Percentiles rank a stretch among this genome's conserved stretches.
These are phyloP conservation scores for Cryptotis parvus DNA, from an alignment of 2,113 vertebrate genomes.

Conservation along the genomic window DNA sequence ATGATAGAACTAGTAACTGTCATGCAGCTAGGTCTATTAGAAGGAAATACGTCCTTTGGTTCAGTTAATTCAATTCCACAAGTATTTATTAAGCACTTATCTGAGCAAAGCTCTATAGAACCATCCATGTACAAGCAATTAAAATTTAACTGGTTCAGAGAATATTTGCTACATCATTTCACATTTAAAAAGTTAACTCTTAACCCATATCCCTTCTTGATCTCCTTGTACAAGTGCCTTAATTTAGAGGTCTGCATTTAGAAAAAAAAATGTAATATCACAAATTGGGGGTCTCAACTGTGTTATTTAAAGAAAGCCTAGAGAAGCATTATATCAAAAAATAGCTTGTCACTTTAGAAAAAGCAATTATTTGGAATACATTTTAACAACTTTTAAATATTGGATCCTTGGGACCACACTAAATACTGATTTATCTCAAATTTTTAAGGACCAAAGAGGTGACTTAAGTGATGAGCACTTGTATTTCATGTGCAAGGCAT, in stretches of 20 bases:
- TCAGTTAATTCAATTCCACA: conserved; percentile 79
- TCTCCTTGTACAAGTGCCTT: conserved; percentile 38
- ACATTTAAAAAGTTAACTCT: conserved; percentile 73
- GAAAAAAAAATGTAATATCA: neutral
- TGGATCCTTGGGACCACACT: neutral
- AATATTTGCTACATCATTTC: conserved; percentile 72
- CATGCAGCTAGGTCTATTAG: conserved; percentile 71
- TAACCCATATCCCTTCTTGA: conserved; percentile 40
- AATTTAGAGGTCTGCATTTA: conserved; percentile 57
- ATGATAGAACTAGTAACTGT: conserved; percentile 60
- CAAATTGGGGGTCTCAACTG: neutral
- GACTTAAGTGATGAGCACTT: no score
- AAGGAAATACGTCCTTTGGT: conserved; percentile 74
- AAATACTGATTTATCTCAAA: no score
- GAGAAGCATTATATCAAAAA: conserved; percentile 34
- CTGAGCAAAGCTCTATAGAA: conserved; percentile 78
- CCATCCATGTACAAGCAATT: conserved; percentile 80
- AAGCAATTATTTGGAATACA: neutral
- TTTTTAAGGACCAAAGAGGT: no score
- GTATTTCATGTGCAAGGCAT: no score
- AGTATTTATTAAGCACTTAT: conserved; percentile 82
- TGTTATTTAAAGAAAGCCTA: conserved; percentile 24
- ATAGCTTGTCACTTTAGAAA: neutral
- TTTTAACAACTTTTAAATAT: neutral
- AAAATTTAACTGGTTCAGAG: conserved; percentile 77